Evolutionary conservation across 2,888 invertebrate genomes (phyloP).

Genomic region (Acrobasis repandana): DNA sequence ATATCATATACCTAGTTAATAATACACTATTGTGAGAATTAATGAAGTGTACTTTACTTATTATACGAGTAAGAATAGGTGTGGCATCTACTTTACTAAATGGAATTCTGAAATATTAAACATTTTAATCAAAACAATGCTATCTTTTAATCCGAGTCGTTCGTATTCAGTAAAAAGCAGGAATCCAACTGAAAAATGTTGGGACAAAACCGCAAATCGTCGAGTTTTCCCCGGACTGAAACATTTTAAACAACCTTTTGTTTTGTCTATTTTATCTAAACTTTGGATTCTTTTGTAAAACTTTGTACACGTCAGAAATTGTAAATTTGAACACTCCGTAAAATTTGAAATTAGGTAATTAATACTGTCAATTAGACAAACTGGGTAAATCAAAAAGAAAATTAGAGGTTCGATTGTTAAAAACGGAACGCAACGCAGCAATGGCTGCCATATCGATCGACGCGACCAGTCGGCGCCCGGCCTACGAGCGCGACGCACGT

Average conservation of each 20-base stretch:
- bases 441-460: conserved; percentile 75
- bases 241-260: background rate
- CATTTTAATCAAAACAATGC: background rate
- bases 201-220: background rate
- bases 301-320: background rate
- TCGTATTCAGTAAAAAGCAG: background rate
- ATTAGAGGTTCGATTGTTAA: conserved; percentile 41
- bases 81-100: background rate
- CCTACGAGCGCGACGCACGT: conserved; percentile 61
- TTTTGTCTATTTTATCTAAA: background rate
- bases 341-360: background rate
- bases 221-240: background rate
- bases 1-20: background rate
- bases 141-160: background rate
- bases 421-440: conserved; percentile 71
- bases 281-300: background rate
- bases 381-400: conserved; percentile 33
- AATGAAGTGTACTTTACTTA: background rate
- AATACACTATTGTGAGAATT: background rate
- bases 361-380: conserved; percentile 5
- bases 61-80: background rate
- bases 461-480: conserved; percentile 75
- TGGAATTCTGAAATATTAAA: background rate
- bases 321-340: background rate
- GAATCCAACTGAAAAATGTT: background rate